A percentile compares a stretch with the other conserved stretches of the same genome.
Conservation (phyloP, 2,113 vertebrate species). For the Cebus imitator region DNA sequence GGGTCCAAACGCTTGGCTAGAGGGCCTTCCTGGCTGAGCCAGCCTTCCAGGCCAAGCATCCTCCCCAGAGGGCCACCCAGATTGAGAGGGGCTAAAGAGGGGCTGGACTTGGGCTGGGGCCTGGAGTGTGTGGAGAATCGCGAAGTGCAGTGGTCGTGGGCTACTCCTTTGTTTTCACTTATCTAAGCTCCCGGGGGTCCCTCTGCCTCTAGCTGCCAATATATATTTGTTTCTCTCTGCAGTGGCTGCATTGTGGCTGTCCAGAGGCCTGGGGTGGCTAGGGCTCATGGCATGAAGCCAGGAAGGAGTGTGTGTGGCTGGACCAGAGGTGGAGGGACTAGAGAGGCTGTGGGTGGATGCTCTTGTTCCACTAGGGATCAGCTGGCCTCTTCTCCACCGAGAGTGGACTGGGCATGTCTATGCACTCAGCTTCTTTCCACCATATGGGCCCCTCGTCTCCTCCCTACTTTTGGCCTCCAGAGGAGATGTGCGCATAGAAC, state of each 20-base stretch:
- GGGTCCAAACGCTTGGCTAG: not conserved
- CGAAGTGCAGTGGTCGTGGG: not conserved
- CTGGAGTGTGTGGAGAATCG: not conserved
- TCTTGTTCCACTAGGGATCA: not conserved
- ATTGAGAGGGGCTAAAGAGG: not conserved
- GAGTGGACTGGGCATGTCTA: not conserved
- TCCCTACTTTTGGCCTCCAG: not conserved
- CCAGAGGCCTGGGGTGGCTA: not conserved
- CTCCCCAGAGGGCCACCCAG: slow-evolving; percentile 40
- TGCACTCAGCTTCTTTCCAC: not conserved
- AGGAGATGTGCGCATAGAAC: not conserved
- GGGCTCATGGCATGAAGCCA: not conserved
- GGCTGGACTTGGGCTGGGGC: not conserved
- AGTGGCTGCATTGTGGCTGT: not conserved
- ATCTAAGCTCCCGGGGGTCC: not conserved
- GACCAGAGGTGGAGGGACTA: not conserved
- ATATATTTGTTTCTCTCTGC: not conserved
- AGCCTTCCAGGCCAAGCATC: not conserved
- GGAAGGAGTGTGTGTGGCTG: slow-evolving; percentile 20
- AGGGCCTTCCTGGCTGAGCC: not conserved
- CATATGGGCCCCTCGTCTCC: rapidly evolving
- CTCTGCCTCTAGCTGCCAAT: not conserved
- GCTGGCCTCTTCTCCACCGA: not conserved
- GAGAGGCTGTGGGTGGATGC: not conserved
- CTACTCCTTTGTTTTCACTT: not conserved